Evolutionary conservation across 2,888 invertebrate genomes (phyloP), one percentile per base, ranked within the genome.

Genomic region (Dasypolia templi): DNA sequence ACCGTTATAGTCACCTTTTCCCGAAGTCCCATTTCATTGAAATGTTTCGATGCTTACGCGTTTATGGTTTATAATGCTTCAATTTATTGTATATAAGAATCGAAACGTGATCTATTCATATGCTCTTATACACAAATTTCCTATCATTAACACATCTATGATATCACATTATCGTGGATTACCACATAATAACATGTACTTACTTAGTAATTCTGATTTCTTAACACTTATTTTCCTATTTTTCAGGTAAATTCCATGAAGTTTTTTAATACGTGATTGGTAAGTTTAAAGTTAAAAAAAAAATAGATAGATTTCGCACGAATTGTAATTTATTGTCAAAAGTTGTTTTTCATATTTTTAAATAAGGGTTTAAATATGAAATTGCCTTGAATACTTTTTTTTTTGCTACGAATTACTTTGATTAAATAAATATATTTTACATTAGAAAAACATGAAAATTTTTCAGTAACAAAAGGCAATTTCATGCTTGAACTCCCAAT

Each of bases 1-100:
- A 91, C 73, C 67, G 88, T 51, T 82, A 92, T 84, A 65, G 90
- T 86, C 86, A 92, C 90, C 84, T 92, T 93, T 84, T 91, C 90
- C 59, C 90, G 89, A 71, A 91, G 86, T 61, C 91, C 91, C 94
- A 94, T 94, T 80, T 77, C 90, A 85, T 73, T 84, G 49, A 84
- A 88, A 88, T 81, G 75, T 73, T 69, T 66, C 55, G 14, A 75
- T 72, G 46, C 32, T 56, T 72, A 79, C 69, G 59, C 55, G 69
- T 72, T 64, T 74, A 64, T 71, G 79, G 88, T 88, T 89, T 90
- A 90, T 88, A 83, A 49, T 55, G 58, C 29, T 51, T 56, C 19
- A 17, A 35, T 51, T 77, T 55, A 70, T 68, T 67, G 22, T 56
- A 7, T 42, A n/a, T 68, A 59, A 32, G 49, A 65, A 75, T 61